Percentiles rank a stretch among this genome's conserved stretches.
These are phyloP conservation scores for Zhengitettix transpicula DNA, from an alignment of 2,888 invertebrate species.

Conservation along the genomic window DNA sequence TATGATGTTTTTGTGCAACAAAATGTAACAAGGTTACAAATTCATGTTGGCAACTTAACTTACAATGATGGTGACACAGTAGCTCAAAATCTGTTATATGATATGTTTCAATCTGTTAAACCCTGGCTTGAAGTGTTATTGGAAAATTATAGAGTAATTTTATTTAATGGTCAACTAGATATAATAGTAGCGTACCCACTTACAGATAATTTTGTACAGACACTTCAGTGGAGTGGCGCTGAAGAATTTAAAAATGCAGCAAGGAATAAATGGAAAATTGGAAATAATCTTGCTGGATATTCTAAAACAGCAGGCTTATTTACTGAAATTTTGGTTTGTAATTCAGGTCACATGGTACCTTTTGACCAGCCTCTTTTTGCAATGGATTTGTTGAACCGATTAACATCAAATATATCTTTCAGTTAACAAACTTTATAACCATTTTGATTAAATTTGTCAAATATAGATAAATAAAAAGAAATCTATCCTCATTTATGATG, in stretches of 20 bases:
- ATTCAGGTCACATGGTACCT: conserved; percentile 27
- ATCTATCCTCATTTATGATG: too few species aligned
- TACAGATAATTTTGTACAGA: conserved; percentile 25
- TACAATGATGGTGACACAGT: conserved; percentile 48
- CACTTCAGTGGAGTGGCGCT: conserved; percentile 24
- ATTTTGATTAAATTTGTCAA: too few species aligned
- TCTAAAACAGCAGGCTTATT: conserved; percentile 19
- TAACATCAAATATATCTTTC: not conserved
- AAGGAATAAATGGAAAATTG: conserved; percentile 22
- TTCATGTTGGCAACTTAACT: conserved; percentile 69
- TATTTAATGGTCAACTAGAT: too few species aligned
- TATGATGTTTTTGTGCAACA: conserved; percentile 44
- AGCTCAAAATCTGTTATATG: conserved; percentile 49
- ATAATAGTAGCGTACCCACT: conserved; percentile 18
- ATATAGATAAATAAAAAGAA: too few species aligned
- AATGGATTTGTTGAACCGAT: not conserved
- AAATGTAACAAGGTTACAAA: conserved; percentile 44
- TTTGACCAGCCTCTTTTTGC: conserved; percentile 24
- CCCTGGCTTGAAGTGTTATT: conserved; percentile 52
- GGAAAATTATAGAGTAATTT: conserved; percentile 40
- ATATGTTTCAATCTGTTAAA: conserved; percentile 69
- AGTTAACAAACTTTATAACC: too few species aligned
- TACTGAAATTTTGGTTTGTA: conserved; percentile 20
- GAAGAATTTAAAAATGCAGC: conserved; percentile 21
- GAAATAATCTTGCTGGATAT: conserved; percentile 23